A percentile compares a stretch with the other conserved stretches of the same genome.
Evolutionary conservation across 2,797 vertebrate genomes (phyloP).

Genomic region (Argyrosomus regius): DNA sequence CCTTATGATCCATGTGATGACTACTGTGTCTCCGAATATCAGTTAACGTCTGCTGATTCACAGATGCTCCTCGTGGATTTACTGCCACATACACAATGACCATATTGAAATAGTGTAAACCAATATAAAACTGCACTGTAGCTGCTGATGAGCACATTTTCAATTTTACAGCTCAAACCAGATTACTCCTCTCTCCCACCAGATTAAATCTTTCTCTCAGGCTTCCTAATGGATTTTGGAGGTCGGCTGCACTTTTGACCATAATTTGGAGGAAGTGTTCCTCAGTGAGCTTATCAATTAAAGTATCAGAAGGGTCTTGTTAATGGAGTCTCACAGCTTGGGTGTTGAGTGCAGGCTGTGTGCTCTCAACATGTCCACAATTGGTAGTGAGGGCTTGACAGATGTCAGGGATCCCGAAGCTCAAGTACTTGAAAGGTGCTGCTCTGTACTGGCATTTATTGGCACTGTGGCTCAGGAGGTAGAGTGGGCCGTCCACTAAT

Average conservation of each 20-base stretch:
- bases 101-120: slow-evolving; percentile 6
- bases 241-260: slow-evolving; percentile 2
- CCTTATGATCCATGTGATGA: neutral
- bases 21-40: neutral
- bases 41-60: slow-evolving; percentile 7
- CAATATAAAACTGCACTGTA: neutral
- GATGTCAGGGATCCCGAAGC: slow-evolving; percentile 25
- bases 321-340: slow-evolving; percentile 31
- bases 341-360: neutral
- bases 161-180: slow-evolving; percentile 3
- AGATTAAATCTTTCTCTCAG: slow-evolving; percentile 4
- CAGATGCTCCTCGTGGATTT: neutral
- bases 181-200: neutral
- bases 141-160: slow-evolving; percentile 6
- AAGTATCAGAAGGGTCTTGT: slow-evolving; percentile 25
- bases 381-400: neutral
- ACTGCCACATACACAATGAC: neutral
- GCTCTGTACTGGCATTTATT: neutral
- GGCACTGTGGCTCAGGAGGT: neutral
- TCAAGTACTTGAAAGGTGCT: neutral
- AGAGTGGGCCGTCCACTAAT: too few species aligned
- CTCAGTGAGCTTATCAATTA: slow-evolving; percentile 24
- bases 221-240: slow-evolving; percentile 13
- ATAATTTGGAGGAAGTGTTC: slow-evolving; percentile 17
- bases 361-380: slow-evolving; percentile 28